Percentiles rank a stretch among this genome's conserved stretches.
Evolutionary conservation across 2,113 vertebrate species (phyloP).

Genomic region (Phrynocephalus versicolor): DNA sequence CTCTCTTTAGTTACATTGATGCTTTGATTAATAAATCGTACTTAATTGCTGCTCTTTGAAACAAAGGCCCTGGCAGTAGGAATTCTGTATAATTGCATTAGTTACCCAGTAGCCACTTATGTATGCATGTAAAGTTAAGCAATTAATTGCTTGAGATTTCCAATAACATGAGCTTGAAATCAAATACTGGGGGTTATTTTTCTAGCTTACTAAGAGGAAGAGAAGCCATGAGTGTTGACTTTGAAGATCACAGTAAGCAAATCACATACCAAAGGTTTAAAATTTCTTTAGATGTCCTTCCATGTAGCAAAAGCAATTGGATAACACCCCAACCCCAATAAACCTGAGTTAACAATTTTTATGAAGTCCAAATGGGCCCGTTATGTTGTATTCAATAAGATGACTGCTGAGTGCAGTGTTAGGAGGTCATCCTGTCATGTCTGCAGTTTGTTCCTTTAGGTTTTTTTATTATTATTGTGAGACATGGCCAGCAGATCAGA

Average conservation of each 20-base stretch:
- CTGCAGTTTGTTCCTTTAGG: neutral
- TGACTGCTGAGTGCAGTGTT: neutral
- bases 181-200: neutral
- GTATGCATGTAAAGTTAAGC: neutral
- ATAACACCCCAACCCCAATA: too few species aligned
- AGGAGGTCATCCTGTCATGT: too few species aligned
- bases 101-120: neutral
- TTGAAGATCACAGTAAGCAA: neutral
- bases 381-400: neutral
- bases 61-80: neutral
- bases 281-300: too few species aligned
- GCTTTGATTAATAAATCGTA: too few species aligned
- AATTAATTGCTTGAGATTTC: neutral
- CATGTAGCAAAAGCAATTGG: too few species aligned
- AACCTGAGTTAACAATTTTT: too few species aligned
- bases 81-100: too few species aligned
- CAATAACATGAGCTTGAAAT: neutral
- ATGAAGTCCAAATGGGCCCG: too few species aligned
- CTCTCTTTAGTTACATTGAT: too few species aligned
- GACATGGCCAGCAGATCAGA: fast-evolving
- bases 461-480: neutral
- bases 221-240: too few species aligned
- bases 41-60: neutral
- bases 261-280: neutral
- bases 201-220: too few species aligned